A percentile compares a stretch with the other conserved stretches of the same genome.
These are phyloP conservation scores for Anthopleura sola DNA, from an alignment of 64 coral and sea anemone species.

Conservation along the genomic window DNA sequence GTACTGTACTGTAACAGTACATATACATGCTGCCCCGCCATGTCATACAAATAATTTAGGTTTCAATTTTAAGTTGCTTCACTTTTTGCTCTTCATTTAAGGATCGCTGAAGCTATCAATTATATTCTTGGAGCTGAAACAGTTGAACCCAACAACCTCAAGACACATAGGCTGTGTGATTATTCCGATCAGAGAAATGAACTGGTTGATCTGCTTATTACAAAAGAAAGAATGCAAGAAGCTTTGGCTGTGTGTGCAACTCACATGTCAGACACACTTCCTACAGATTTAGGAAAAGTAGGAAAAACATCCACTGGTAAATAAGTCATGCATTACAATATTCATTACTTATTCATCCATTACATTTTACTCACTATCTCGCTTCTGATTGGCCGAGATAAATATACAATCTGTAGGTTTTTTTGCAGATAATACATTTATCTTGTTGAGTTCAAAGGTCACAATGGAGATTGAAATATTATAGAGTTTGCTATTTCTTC, in stretches of 20 bases:
- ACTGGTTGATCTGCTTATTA: constrained; percentile 33
- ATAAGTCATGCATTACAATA: not conserved
- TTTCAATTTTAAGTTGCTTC: not conserved
- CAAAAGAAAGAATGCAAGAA: constrained; percentile 46
- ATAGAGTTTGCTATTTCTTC: too few relatives aligned
- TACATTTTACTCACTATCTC: too few relatives aligned
- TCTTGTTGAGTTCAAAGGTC: too few relatives aligned
- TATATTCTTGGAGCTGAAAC: not conserved
- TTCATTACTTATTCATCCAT: too few relatives aligned
- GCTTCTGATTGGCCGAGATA: too few relatives aligned
- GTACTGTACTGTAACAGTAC: too few relatives aligned
- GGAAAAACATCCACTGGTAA: not conserved
- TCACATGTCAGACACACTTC: not conserved
- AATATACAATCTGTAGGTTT: too few relatives aligned
- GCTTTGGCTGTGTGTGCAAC: constrained; percentile 41
- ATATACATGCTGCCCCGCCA: too few relatives aligned
- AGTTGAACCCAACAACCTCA: not conserved
- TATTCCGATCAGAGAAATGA: constrained; percentile 36
- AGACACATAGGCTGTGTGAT: not conserved
- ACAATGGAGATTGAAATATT: too few relatives aligned
- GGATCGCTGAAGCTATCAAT: not conserved
- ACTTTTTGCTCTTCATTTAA: not conserved
- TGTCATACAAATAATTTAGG: too few relatives aligned
- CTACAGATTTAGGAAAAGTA: not conserved
- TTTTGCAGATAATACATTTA: too few relatives aligned